Evolutionary conservation across 2,888 invertebrate species (phyloP).

Genomic region (Hemaris fuciformis): DNA sequence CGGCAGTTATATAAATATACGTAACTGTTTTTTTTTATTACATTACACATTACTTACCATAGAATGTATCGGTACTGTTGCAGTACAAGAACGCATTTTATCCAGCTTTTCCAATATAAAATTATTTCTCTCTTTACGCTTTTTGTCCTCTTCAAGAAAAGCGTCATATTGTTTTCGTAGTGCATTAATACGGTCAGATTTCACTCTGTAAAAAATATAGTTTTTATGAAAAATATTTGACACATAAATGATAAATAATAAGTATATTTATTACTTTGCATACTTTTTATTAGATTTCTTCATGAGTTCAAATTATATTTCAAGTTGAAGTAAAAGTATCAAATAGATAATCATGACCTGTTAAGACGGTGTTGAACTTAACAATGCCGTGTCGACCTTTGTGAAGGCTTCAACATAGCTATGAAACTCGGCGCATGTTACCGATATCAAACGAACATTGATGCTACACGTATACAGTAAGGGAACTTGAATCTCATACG

Average conservation of each 20-base stretch:
- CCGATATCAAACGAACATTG: conserved; percentile 32
- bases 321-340: neutral
- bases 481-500: neutral
- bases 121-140: conserved; percentile 70
- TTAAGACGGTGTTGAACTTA: conserved; percentile 55
- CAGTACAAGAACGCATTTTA: conserved; percentile 59
- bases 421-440: conserved; percentile 41
- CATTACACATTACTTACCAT: conserved; percentile 36
- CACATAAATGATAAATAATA: neutral
- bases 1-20: too few relatives aligned
- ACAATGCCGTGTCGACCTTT: conserved; percentile 67
- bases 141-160: conserved; percentile 72
- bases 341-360: conserved; percentile 28
- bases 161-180: conserved; percentile 70
- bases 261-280: conserved; percentile 13
- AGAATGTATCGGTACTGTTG: conserved; percentile 43
- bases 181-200: conserved; percentile 62
- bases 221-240: neutral
- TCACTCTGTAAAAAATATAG: conserved; percentile 42
- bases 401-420: conserved; percentile 51
- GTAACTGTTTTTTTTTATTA: too few relatives aligned
- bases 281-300: conserved; percentile 70
- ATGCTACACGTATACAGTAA: conserved; percentile 41
- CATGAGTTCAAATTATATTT: conserved; percentile 41
- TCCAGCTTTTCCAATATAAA: conserved; percentile 69